Conservation (phyloP, 2,113 vertebrate genomes). For the Cochlearius cochlearius region DNA sequence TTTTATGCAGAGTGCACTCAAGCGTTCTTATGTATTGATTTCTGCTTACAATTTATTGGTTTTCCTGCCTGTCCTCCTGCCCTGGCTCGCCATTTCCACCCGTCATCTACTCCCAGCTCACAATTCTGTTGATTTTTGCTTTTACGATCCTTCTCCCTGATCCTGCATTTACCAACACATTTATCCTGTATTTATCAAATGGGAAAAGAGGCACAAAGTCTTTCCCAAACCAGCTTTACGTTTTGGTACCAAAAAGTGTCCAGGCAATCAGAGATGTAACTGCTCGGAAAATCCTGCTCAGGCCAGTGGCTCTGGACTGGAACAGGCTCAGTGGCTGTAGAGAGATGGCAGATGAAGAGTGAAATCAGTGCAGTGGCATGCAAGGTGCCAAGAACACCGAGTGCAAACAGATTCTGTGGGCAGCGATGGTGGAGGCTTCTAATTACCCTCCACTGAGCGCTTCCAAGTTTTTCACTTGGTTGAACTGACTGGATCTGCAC, state of each 20-base stretch:
- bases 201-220: not conserved
- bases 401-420: conserved; percentile 35
- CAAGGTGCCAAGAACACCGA: conserved; percentile 47
- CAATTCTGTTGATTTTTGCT: not conserved
- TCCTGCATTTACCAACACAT: not conserved
- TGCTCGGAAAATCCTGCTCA: not conserved
- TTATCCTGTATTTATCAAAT: rapidly evolving
- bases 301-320: not conserved
- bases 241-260: not conserved
- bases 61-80: not conserved
- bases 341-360: conserved; percentile 11
- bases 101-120: not conserved
- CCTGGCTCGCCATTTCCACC: not conserved
- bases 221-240: not conserved
- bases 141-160: not conserved
- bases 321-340: not conserved
- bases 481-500: not conserved
- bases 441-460: not conserved
- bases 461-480: not conserved
- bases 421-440: not conserved
- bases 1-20: not conserved
- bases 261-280: not conserved
- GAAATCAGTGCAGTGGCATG: not conserved
- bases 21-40: not conserved
- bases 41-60: not conserved